A percentile compares a stretch with the other conserved stretches of the same genome.
phyloP scores from a whole-genome alignment of 2,797 vertebrate species.

The Gymnopithys bicolor region DNA sequence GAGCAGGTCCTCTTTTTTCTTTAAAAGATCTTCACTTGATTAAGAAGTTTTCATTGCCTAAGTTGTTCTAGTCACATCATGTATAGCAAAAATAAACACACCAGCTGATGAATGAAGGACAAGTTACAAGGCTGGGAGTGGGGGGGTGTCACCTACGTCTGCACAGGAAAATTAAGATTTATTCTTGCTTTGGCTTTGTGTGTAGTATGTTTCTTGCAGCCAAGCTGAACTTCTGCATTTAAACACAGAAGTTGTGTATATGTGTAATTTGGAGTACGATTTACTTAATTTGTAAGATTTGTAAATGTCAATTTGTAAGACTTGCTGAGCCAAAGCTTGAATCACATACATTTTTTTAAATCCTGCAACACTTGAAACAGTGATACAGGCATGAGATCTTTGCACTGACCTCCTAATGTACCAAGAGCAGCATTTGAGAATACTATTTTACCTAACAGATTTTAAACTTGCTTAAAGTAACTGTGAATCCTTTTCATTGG shows the following conservation, averaged over 20 bases:
- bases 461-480: not conserved
- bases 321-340: not conserved
- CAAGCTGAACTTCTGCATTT: not conserved
- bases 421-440: not conserved
- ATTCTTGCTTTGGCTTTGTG: not conserved
- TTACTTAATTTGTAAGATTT: not conserved
- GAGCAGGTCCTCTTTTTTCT: constrained; percentile 14
- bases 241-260: not conserved
- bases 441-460: not conserved
- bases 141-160: not conserved
- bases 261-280: not conserved
- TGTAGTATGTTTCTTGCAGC: not conserved
- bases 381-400: not conserved
- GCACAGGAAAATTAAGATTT: constrained; percentile 2
- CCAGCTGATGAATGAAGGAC: constrained; percentile 30
- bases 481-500: not conserved
- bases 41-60: constrained; percentile 50
- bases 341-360: fast-evolving
- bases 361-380: not conserved
- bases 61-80: constrained; percentile 44
- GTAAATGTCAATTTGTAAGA: not conserved
- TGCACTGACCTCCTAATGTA: not conserved
- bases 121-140: not conserved
- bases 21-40: constrained; percentile 32
- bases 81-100: constrained; percentile 50